These are phyloP conservation scores for Cataglyphis hispanica DNA, from an alignment of 1,140 invertebrate species.

Conservation along the genomic window DNA sequence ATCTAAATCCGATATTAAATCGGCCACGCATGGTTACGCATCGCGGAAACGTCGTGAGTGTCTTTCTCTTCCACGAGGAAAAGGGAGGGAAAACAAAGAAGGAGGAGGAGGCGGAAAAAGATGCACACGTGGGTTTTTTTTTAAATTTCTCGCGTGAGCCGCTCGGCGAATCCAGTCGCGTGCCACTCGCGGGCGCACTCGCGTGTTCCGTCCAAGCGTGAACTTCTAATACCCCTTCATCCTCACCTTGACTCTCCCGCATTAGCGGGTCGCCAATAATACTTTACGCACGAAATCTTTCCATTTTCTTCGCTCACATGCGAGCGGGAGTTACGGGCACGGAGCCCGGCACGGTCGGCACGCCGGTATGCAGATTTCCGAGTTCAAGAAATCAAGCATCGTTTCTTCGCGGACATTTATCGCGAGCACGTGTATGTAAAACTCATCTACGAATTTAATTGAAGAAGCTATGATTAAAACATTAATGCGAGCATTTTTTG, in stretches of 20 bases:
- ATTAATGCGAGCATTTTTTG: background rate
- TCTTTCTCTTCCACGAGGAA: background rate
- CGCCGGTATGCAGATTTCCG: slow-evolving; percentile 62
- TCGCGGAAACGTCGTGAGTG: slow-evolving; percentile 21
- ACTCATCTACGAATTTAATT: background rate
- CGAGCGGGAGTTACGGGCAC: slow-evolving; percentile 70
- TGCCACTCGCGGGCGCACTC: slow-evolving; percentile 78
- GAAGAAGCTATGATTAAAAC: background rate
- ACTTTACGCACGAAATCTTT: slow-evolving; percentile 78
- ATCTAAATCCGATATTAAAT: slow-evolving; percentile 9
- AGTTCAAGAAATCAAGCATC: slow-evolving; percentile 25
- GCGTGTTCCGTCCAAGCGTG: slow-evolving; percentile 81
- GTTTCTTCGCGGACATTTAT: background rate
- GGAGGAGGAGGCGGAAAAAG: background rate
- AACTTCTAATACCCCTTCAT: slow-evolving; percentile 79
- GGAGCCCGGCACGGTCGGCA: slow-evolving; percentile 29
- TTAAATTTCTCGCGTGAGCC: slow-evolving; percentile 73
- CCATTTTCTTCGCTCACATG: slow-evolving; percentile 72
- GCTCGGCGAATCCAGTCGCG: slow-evolving; percentile 75
- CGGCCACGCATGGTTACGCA: background rate
- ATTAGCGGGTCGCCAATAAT: slow-evolving; percentile 76
- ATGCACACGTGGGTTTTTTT: slow-evolving; percentile 54
- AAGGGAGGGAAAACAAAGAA: background rate
- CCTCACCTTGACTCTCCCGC: slow-evolving; percentile 79
- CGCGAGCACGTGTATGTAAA: background rate